A percentile compares a stretch with the other conserved stretches of the same genome.
Evolutionary conservation across 2,888 invertebrate species (phyloP).

Genomic region (Microdon myrmicae): DNA sequence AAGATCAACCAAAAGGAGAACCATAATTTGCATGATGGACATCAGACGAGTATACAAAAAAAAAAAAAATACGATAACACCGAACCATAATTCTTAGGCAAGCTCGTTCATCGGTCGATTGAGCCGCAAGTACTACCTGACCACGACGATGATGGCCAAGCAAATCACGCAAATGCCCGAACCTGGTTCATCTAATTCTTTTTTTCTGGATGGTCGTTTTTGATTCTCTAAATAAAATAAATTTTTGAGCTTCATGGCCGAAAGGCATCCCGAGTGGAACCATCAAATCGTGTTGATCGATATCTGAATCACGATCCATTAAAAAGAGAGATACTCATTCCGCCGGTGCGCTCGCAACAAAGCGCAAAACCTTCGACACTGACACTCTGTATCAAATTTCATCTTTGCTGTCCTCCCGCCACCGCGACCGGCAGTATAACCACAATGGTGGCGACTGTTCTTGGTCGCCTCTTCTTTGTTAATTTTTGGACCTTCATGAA

Average conservation of each 20-base stretch:
- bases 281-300: constrained; percentile 51
- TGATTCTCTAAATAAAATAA: too few species aligned
- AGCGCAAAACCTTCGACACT: constrained; percentile 42
- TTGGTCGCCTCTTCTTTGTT: constrained; percentile 14
- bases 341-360: constrained; percentile 14
- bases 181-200: constrained; percentile 15
- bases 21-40: constrained; percentile 25
- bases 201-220: constrained; percentile 10
- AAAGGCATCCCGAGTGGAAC: constrained; percentile 26
- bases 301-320: constrained; percentile 52
- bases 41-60: too few species aligned
- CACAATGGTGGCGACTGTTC: constrained; percentile 2
- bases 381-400: constrained; percentile 52
- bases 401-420: constrained; percentile 31
- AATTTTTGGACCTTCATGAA: constrained; percentile 15
- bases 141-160: constrained; percentile 25
- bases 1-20: background rate
- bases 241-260: constrained; percentile 23
- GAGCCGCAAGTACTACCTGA: too few species aligned
- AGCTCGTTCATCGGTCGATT: background rate
- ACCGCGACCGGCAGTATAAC: constrained; percentile 3
- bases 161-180: constrained; percentile 41
- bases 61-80: constrained; percentile 5
- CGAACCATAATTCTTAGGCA: background rate
- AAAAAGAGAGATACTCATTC: constrained; percentile 31